Evolutionary conservation across 2,113 vertebrate species (phyloP).

Genomic region (Chaetops frenatus): DNA sequence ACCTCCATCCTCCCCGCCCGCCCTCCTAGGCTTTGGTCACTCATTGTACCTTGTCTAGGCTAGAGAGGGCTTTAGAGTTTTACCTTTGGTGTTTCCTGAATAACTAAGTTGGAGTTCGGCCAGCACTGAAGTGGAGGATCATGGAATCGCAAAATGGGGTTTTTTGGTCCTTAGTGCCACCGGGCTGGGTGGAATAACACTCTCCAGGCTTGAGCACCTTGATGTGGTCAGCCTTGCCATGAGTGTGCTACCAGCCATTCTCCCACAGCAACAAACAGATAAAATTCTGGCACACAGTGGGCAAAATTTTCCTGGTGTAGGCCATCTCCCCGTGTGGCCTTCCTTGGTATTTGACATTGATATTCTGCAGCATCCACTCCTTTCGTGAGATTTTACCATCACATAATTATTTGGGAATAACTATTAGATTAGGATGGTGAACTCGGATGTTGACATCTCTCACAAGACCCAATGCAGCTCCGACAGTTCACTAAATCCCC

Average conservation of each 20-base stretch:
- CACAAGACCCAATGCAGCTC: background rate
- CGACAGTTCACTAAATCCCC: background rate
- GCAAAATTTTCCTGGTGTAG: background rate
- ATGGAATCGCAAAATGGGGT: accelerated
- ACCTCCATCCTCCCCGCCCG: accelerated
- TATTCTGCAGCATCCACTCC: background rate
- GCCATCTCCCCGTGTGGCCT: accelerated
- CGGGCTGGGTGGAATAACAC: background rate
- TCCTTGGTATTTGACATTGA: background rate
- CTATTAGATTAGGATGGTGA: background rate
- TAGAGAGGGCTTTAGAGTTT: background rate
- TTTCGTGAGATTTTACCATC: background rate
- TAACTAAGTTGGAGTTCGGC: background rate
- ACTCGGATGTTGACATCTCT: background rate
- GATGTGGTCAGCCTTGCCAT: background rate
- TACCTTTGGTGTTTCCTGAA: background rate
- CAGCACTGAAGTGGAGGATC: background rate
- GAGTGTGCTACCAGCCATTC: accelerated
- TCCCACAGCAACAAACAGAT: background rate
- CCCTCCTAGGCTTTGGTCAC: background rate
- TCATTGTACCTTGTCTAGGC: background rate
- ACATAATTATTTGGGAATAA: background rate
- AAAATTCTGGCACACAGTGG: background rate
- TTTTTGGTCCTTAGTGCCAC: background rate
- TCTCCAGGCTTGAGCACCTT: background rate